Base-by-base conservation (phyloP, 2,888 invertebrate genomes). In the Toxonevra muliebris region DNA sequence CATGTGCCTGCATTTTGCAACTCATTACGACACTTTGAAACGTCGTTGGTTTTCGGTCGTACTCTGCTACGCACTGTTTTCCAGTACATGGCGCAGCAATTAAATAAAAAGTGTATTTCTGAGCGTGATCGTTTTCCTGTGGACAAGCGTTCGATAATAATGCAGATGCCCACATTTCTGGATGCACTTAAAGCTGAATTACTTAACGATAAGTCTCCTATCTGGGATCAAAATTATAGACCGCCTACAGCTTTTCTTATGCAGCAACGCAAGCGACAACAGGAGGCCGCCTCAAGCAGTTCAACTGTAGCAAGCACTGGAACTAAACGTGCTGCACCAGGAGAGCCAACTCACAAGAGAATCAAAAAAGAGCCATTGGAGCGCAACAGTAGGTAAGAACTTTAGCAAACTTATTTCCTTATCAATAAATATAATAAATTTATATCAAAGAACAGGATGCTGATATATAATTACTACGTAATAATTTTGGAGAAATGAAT, bases 1-100 rank as follows among this genome's bases (percentile, higher is more conserved):
- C 95, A 97, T 85, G 95, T 97, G 41, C 97, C 97, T 0, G 94
- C 95, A 0, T 95, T 96, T 84, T 97, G 97, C 81, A 96, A 97
- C 84, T 96, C 97, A 0, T 85, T 98, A 57, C 92, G 93, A 0
- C 94, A 95, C 81, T 95, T 92, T 79, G 96, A 97, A 76, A 95
- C 96, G 0, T 94, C 96, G 0, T 87, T 93, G 40, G 95, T 96
- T 20, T 98, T 98, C 86, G 98, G 97, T 0, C 89, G 94, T 40
- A 94, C 94, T 0, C 86, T 97, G 55, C 87, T 97, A 1, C 89
- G 93, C 50, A 94, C 95, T 0, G 93, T 97, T 2, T 97, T 93
- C 79, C 83, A 82, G 77, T 92, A 92, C 0, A 93, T 97, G 69
- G 91, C 93, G 42, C 89, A 93, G 58, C 96, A 97, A 82, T 88